Evolutionary conservation across 2,113 vertebrate species (phyloP).

Genomic region (Stigmatopora nigra): DNA sequence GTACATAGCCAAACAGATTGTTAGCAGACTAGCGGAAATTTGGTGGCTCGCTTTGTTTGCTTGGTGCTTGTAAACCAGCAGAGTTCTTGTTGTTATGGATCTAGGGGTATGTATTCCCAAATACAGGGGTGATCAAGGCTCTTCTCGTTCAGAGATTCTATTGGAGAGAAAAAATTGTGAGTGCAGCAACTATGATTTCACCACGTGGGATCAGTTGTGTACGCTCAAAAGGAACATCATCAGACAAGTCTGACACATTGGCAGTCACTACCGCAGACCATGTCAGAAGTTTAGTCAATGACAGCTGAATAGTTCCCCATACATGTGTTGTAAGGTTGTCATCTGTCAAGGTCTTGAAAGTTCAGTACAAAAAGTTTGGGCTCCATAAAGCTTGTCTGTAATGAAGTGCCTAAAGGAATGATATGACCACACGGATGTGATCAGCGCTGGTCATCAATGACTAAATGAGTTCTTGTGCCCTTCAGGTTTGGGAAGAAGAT

Average conservation of each 20-base stretch:
- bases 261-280: slow-evolving; percentile 29
- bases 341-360: slow-evolving; percentile 56
- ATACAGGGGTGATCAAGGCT: slow-evolving; percentile 49
- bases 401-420: slow-evolving; percentile 57
- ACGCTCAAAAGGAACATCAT: slow-evolving; percentile 15
- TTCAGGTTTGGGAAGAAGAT: slow-evolving; percentile 39
- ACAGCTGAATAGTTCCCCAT: slow-evolving; percentile 18
- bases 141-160: slow-evolving; percentile 27
- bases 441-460: slow-evolving; percentile 63
- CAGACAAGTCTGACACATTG: slow-evolving; percentile 20
- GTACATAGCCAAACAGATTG: slow-evolving; percentile 17
- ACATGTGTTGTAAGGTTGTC: slow-evolving; percentile 20
- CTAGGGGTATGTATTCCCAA: slow-evolving; percentile 36
- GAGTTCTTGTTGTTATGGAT: slow-evolving; percentile 35
- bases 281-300: slow-evolving; percentile 36
- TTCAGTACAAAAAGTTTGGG: slow-evolving; percentile 32
- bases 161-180: slow-evolving; percentile 30
- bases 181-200: slow-evolving; percentile 12
- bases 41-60: slow-evolving; percentile 24
- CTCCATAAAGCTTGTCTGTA: slow-evolving; percentile 63
- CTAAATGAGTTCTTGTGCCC: slow-evolving; percentile 62
- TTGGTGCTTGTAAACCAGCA: slow-evolving; percentile 18
- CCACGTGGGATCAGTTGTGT: slow-evolving; percentile 9
- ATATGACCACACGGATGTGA: slow-evolving; percentile 62
- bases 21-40: slow-evolving; percentile 21